Base-by-base conservation (phyloP, 2,888 invertebrate species). In the Gymnosoma rotundatum region DNA sequence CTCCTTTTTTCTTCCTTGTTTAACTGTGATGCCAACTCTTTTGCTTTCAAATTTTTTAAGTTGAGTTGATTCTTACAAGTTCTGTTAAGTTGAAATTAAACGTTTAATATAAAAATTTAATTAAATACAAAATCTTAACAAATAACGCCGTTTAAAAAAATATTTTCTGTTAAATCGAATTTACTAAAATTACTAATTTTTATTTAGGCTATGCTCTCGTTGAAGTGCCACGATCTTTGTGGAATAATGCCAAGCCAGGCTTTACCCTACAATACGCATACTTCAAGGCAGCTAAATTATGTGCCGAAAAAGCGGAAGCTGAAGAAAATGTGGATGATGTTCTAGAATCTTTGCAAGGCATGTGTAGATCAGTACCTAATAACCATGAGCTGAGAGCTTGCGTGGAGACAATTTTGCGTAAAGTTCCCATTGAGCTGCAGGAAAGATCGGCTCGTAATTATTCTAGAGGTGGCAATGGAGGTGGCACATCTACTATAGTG, bases 251-350 rank as follows among this genome's bases (percentile, higher is more conserved):
- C 4, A 96, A 96, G 91, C 95, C 96, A 83, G 96, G 96, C 61
- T 96, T 97, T 89, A 95, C 96, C 66, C 93, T 98, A 78, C 95
- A 96, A 78, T 95, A 97, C 88, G 95, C 96, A 52, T 98, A 98
- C 90, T 99, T 99, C 91, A 97, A 97, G 93, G 95, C 97, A 79
- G 97, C 99, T 8, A 99, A 99, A 91, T 93, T 99, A 48, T 98
- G 97, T 91, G 95, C 97, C 2, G 99, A 99, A 89, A 98, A 98
- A 91, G 97, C 97, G 89, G 99, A 99, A 92, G 98, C 99, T 5
- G 99, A 99, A 92, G 99, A 99, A 93, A 96, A 96, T 85, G 95
- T 99, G 0, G 98, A 99, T 92, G 98, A 99, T 93, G 95, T 98
- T 86, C 93, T 99, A 79, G 98, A 98, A 94, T 98, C 98, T 81